A percentile compares a stretch with the other conserved stretches of the same genome.
These are phyloP conservation scores for Fragum fragum DNA, from an alignment of 2,888 invertebrate species.

Conservation along the genomic window DNA sequence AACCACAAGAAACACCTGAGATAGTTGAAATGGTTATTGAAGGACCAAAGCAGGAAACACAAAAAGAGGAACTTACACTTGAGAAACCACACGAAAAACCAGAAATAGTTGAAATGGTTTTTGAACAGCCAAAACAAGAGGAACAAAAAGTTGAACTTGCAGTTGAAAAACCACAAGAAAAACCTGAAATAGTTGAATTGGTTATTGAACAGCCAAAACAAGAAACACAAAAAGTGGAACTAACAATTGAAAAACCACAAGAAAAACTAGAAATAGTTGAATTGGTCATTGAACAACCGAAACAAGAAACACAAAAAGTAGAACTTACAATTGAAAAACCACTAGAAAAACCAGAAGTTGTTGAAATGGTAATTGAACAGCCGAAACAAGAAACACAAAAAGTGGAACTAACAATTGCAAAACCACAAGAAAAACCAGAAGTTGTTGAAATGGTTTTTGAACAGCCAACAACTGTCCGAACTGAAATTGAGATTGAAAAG, in stretches of 20 bases:
- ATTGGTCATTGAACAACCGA: conserved; percentile 2
- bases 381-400: conserved; percentile 5
- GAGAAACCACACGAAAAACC: background rate
- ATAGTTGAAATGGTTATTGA: conserved; percentile 23
- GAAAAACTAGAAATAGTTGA: conserved; percentile 19
- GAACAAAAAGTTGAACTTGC: background rate
- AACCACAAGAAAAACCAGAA: background rate
- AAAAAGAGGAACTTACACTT: background rate
- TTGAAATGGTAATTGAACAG: conserved; percentile 28
- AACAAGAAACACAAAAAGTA: background rate
- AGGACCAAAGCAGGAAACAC: conserved; percentile 12
- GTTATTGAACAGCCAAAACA: conserved; percentile 1
- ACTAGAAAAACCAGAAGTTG: conserved; percentile 36
- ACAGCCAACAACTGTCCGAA: conserved; percentile 38
- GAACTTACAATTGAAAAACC: conserved; percentile 46
- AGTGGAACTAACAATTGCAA: background rate
- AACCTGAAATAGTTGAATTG: background rate
- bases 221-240: background rate
- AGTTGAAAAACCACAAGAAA: background rate
- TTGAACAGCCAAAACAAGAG: conserved; percentile 4
- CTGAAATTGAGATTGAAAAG: conserved; percentile 26
- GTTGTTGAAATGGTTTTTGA: conserved; percentile 2
- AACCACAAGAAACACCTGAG: conserved; percentile 48
- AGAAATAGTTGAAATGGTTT: background rate
- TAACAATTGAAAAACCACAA: background rate